Evolutionary conservation across 1,140 invertebrate species (phyloP), one percentile per base, ranked within the genome.

Genomic region (Halyomorpha halys): DNA sequence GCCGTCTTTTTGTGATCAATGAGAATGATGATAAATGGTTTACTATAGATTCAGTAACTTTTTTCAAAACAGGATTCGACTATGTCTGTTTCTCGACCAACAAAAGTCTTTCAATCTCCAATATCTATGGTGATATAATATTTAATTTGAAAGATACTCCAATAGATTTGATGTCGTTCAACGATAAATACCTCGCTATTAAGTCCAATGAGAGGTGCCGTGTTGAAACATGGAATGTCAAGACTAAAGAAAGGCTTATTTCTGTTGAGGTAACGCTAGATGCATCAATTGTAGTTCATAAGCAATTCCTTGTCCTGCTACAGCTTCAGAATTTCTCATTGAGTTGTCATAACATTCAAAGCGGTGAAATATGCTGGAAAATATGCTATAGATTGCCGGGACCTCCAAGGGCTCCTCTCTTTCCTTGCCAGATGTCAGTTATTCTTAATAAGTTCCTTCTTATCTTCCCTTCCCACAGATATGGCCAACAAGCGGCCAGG

Each of bases 71-170:
- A 25, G 53, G 53, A 15, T 56, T 16, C 27, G 53, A 23, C 18
- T 56, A 56, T 15, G 23, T 56, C 14, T 56, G 53, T 15, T 56
- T 56, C 23, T 56, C 23, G 53, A 23, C 53, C 23, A 56, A 56
- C 15, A 21, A 56, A 25, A 11, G 19, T 23, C 18, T 56, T 23
- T 56, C 23, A 16, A 19, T 56, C 4, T 56, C 23, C 18, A 56
- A 9, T 13, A 3, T 56, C 15, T 21, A 21, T 23, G 53, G 53
- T 23, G 53, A 56, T 19, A 11, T 56, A 23, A 15, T 56, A 4
- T 25, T 56, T 56, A 16, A 21, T 18, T 9, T 56, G 18, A 56
- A 6, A 2, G 18, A 25, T 23, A 25, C 23, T 56, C 6, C 3
- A 5, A 25, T 56, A 21, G 53, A 56, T 25, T 23, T 23, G 18